A percentile compares a stretch with the other conserved stretches of the same genome.
phyloP scores from a whole-genome alignment of 2,888 invertebrate genomes.

The Eupithecia vulgata region DNA sequence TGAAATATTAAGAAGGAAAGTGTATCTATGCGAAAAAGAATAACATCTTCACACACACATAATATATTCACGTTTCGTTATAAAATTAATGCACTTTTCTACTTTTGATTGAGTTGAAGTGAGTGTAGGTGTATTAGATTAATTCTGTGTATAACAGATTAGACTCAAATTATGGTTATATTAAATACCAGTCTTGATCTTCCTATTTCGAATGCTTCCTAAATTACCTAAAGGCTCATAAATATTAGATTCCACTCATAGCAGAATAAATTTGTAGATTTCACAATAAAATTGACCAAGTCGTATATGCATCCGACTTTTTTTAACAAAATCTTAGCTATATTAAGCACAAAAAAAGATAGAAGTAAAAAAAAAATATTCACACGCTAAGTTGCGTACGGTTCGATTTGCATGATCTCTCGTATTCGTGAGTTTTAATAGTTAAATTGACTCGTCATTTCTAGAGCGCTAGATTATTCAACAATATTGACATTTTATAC shows the following conservation, averaged over 20 bases:
- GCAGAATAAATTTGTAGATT: constrained; percentile 3
- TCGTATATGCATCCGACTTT: not conserved
- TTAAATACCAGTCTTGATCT: not conserved
- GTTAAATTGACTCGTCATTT: not conserved
- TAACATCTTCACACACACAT: too few relatives aligned
- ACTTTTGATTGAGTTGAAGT: not conserved
- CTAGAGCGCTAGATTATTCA: not conserved
- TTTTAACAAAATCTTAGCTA: not conserved
- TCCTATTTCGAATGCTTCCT: not conserved
- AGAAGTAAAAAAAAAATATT: not conserved
- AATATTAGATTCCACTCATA: not conserved
- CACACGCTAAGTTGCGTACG: not conserved
- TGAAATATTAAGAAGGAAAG: not conserved
- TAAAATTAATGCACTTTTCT: not conserved
- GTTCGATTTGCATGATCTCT: not conserved
- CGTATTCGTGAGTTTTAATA: not conserved
- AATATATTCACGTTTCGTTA: not conserved
- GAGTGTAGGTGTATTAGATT: not conserved
- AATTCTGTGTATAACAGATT: not conserved
- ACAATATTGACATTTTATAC: not conserved
- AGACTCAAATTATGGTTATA: not conserved
- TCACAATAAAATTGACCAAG: not conserved
- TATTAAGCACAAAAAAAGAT: not conserved
- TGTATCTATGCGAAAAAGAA: not conserved
- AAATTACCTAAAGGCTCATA: not conserved